phyloP scores from a whole-genome alignment of 2,797 vertebrate genomes.

The Pachyuromys duprasi region DNA sequence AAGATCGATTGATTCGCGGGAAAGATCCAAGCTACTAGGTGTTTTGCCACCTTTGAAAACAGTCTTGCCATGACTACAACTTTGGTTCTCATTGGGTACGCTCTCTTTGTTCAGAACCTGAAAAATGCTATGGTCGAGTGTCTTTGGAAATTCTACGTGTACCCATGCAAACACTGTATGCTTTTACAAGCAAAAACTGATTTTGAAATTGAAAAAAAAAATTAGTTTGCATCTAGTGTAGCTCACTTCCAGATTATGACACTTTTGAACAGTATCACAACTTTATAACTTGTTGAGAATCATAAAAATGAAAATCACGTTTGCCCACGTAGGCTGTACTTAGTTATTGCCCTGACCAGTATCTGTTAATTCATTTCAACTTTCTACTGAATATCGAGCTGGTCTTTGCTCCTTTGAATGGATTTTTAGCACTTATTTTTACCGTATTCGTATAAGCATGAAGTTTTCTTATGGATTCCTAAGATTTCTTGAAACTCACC shows the following conservation, averaged over 20 bases:
- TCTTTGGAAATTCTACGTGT: neutral
- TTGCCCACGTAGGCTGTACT: neutral
- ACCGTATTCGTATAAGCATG: neutral
- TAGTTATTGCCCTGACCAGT: neutral
- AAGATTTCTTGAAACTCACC: neutral
- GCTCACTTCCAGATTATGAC: neutral
- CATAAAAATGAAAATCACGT: neutral
- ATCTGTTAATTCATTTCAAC: neutral
- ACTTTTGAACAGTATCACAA: neutral
- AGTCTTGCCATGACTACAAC: neutral
- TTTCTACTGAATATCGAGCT: neutral
- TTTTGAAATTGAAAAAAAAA: neutral
- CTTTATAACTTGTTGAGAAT: neutral
- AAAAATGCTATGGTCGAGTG: neutral
- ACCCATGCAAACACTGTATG: neutral
- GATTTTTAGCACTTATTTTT: neutral
- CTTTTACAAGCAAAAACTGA: neutral
- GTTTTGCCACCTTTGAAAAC: neutral
- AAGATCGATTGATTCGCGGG: neutral
- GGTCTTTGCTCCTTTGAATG: neutral
- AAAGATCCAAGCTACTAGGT: neutral
- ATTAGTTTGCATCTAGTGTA: neutral
- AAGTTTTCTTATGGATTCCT: neutral
- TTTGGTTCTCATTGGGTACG: neutral
- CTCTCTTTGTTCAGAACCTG: neutral